A percentile compares a stretch with the other conserved stretches of the same genome.
Evolutionary conservation across 2,888 invertebrate genomes (phyloP).

Genomic region (Eupeodes luniger): DNA sequence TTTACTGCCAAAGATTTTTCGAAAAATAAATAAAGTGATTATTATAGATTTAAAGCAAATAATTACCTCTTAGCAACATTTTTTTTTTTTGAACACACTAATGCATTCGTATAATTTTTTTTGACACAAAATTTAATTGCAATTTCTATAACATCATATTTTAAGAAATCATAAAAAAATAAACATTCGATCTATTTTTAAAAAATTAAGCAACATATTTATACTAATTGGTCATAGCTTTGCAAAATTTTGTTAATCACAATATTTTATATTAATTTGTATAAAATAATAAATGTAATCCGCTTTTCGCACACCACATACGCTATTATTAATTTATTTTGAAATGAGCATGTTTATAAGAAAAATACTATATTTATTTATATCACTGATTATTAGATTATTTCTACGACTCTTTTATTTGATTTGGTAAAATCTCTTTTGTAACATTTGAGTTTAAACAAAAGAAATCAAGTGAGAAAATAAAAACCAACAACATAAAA

Average conservation of each 20-base stretch:
- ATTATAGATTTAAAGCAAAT: too few relatives aligned
- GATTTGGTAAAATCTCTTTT: background rate
- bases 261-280: constrained; percentile 29
- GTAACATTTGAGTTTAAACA: constrained; percentile 32
- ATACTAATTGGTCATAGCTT: constrained; percentile 44
- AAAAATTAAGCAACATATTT: background rate
- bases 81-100: background rate
- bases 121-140: constrained; percentile 17
- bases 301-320: constrained; percentile 70
- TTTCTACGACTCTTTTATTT: background rate
- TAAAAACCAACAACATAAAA: constrained; percentile 34
- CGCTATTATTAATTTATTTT: constrained; percentile 29
- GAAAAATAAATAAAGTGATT: too few relatives aligned
- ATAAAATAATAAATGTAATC: constrained; percentile 28
- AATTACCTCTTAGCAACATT: background rate
- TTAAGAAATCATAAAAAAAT: constrained; percentile 1
- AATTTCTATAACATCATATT: background rate
- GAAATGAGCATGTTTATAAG: constrained; percentile 18
- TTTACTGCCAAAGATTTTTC: too few relatives aligned
- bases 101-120: background rate
- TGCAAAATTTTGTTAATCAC: constrained; percentile 33
- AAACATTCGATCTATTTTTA: constrained; percentile 10
- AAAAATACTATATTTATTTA: background rate
- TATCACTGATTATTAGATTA: background rate
- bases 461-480: constrained; percentile 37